Evolutionary conservation across 2,113 vertebrate genomes (phyloP), one percentile per base, ranked within the genome.

Genomic region (Ageneiosus marmoratus): DNA sequence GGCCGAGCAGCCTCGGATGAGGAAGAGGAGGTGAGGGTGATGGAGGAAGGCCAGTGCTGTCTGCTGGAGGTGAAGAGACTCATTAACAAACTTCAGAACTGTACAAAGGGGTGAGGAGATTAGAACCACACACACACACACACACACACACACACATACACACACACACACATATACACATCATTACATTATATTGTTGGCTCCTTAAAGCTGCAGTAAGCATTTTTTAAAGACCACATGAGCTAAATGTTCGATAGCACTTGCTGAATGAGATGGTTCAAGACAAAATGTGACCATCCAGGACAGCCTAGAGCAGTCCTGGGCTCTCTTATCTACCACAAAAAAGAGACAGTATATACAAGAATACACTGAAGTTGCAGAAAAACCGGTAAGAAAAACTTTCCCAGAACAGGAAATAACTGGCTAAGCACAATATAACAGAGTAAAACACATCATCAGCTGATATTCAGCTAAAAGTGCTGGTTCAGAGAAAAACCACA

Each of bases 1-100:
- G 94, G 94, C 1, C 90, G 81, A 70, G 94, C 93, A 37, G 93
- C 93, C 2, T 95, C 94, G 1, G 94, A 95, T 73, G 94, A 95
- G 80, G 94, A 95, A 50, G 93, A 95, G 22, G 91, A 92, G 70
- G 89, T 81, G 16, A 32, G n/a, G 48, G 50, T 51, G 24, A 70
- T 48, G 2, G 83, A 88, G 67, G 85, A 85, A 58, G 89, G 84
- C 8, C 88, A 86, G 60, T 73, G 87, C 86, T 88, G 89, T 76
- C 85, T 79, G 62, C 0, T 58, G 73, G 91, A 93, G 85, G 87
- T 63, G 86, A 94, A 91, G 86, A 91, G 84, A 74, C 82, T 84
- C 51, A 74, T 72, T 51, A 86, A 86, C 67, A 86, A 48, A 29
- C 78, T 86, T 12, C 90, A 89, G 63, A 27, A 80, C 88, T 92